Conservation (phyloP, 2,797 vertebrate species). For the Malacoctenus gilli region DNA sequence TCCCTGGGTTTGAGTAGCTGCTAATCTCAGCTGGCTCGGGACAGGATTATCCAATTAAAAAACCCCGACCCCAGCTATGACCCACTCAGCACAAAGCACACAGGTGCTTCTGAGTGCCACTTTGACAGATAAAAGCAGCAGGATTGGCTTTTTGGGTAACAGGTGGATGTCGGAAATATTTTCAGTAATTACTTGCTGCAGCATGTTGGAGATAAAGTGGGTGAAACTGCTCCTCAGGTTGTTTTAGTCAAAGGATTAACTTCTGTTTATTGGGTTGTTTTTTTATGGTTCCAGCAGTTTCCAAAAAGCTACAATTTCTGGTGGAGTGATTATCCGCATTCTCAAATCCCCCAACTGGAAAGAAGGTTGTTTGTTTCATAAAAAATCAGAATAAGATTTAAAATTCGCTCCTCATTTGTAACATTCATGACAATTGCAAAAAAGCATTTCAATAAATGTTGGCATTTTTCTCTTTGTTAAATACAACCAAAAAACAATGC, state of each 20-base stretch:
- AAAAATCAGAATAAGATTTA: too few species aligned
- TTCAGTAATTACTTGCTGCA: constrained; percentile 33
- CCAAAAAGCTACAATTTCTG: too few species aligned
- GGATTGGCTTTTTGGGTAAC: constrained; percentile 12
- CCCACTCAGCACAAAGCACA: constrained; percentile 38
- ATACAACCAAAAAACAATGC: too few species aligned
- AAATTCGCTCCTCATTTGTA: too few species aligned
- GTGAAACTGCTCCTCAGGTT: constrained; percentile 6
- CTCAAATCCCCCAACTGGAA: too few species aligned
- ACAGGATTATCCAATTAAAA: constrained; percentile 75
- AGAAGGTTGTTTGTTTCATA: too few species aligned
- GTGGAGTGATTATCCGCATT: too few species aligned
- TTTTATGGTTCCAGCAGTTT: too few species aligned
- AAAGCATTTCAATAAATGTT: too few species aligned
- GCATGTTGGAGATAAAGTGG: constrained; percentile 18
- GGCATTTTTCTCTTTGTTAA: too few species aligned
- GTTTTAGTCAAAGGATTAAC: constrained; percentile 8
- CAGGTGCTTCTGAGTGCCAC: constrained; percentile 20
- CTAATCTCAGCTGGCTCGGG: constrained; percentile 59
- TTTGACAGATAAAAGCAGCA: constrained; percentile 27
- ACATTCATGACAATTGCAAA: too few species aligned
- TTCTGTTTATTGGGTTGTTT: background rate
- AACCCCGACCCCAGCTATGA: constrained; percentile 55
- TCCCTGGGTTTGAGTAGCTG: constrained; percentile 56
- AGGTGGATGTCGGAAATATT: constrained; percentile 34